Conservation (phyloP, 2,797 vertebrate species). For the Megaceryle alcyon region DNA sequence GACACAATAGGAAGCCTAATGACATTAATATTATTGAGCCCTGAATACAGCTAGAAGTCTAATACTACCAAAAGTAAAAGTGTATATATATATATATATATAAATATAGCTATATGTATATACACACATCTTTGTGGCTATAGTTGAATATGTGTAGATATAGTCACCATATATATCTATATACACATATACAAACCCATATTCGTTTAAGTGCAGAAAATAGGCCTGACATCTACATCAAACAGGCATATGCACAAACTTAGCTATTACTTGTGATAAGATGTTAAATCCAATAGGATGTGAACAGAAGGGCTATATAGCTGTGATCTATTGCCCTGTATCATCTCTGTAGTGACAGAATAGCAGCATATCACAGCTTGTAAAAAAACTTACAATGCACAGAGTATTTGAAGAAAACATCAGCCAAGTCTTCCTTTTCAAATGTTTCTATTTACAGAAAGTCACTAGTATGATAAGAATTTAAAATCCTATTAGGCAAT, state of each 20-base stretch:
- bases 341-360: neutral
- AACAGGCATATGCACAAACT: neutral
- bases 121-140: neutral
- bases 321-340: neutral
- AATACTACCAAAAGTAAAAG: neutral
- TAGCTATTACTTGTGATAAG: neutral
- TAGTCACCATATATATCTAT: neutral
- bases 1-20: neutral
- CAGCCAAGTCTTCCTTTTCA: constrained; percentile 47
- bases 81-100: too few species aligned
- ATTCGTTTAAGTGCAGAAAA: neutral
- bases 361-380: neutral
- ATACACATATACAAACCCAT: neutral
- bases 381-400: neutral
- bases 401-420: constrained; percentile 34
- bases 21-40: neutral
- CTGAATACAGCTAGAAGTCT: neutral
- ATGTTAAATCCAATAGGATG: neutral
- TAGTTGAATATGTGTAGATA: neutral
- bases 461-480: constrained; percentile 57
- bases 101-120: too few species aligned
- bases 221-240: neutral
- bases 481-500: constrained; percentile 66
- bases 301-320: neutral
- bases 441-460: constrained; percentile 51